Evolutionary conservation across 2,113 vertebrate species (phyloP).

Genomic region (Otocyon megalotis): DNA sequence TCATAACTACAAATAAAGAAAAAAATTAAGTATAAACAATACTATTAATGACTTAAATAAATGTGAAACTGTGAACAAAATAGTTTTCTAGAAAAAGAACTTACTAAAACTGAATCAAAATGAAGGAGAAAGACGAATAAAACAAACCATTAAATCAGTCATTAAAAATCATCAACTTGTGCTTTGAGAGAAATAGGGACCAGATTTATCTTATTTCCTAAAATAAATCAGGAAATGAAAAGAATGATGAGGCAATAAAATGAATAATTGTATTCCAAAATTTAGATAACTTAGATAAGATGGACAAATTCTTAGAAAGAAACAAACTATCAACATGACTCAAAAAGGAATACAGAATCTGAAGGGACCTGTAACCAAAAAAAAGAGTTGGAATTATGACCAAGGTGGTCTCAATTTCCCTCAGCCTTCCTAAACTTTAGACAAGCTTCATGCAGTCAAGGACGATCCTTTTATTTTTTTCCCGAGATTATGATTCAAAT

Average conservation of each 20-base stretch:
- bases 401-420: neutral
- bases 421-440: neutral
- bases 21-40: neutral
- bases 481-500: neutral
- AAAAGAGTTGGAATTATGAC: neutral
- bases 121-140: neutral
- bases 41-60: neutral
- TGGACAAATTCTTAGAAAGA: neutral
- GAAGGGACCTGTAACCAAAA: neutral
- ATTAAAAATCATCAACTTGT: slow-evolving; percentile 35
- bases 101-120: neutral
- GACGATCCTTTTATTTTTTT: neutral
- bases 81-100: neutral
- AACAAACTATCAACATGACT: neutral
- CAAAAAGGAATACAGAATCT: neutral
- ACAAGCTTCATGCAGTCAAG: neutral
- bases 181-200: neutral
- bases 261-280: neutral
- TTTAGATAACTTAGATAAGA: neutral
- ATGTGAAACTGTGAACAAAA: neutral
- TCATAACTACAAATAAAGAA: neutral
- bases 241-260: neutral
- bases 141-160: neutral
- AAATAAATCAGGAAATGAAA: neutral
- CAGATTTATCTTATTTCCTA: neutral